Conservation (phyloP, 1,140 invertebrate genomes). For the Drosophila ohnishii region DNA sequence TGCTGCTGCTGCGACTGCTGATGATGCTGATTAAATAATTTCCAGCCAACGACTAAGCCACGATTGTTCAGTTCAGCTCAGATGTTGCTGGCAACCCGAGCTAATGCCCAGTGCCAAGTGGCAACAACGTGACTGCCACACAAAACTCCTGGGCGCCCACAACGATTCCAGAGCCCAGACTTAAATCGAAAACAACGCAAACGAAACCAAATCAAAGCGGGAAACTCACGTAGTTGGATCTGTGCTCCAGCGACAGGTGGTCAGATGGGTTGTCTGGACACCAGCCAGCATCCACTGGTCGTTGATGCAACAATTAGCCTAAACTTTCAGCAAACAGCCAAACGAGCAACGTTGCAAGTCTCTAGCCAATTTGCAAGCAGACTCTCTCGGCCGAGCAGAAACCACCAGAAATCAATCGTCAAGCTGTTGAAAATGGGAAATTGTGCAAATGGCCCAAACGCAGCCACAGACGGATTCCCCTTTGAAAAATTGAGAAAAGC, state of each 20-base stretch:
- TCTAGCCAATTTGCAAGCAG: slow-evolving; percentile 64
- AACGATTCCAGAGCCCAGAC: slow-evolving; percentile 17
- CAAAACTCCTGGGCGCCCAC: slow-evolving; percentile 54
- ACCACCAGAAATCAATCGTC: slow-evolving; percentile 69
- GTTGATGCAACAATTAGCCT: slow-evolving; percentile 77
- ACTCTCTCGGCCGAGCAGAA: slow-evolving; percentile 29
- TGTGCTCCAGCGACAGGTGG: slow-evolving; percentile 69
- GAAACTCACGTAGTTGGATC: slow-evolving; percentile 31
- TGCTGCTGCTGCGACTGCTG: slow-evolving; percentile 32
- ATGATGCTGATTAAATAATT: slow-evolving; percentile 55
- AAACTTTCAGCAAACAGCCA: slow-evolving; percentile 66
- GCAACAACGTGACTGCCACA: slow-evolving; percentile 74
- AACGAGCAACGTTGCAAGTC: slow-evolving; percentile 60
- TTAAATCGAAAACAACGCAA: slow-evolving; percentile 7
- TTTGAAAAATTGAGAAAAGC: slow-evolving; percentile 25
- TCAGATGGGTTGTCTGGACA: slow-evolving; percentile 62
- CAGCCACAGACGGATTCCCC: slow-evolving; percentile 40
- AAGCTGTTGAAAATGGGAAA: slow-evolving; percentile 77
- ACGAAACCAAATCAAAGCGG: slow-evolving; percentile 31
- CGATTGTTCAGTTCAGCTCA: slow-evolving; percentile 35
- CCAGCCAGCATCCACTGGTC: slow-evolving; percentile 34
- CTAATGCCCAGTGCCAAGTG: slow-evolving; percentile 71
- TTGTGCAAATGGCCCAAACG: slow-evolving; percentile 63
- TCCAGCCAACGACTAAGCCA: slow-evolving; percentile 43
- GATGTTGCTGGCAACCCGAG: slow-evolving; percentile 26